A percentile compares a stretch with the other conserved stretches of the same genome.
Evolutionary conservation across 2,888 invertebrate species (phyloP).

Genomic region (Sepioteuthis lessoniana): DNA sequence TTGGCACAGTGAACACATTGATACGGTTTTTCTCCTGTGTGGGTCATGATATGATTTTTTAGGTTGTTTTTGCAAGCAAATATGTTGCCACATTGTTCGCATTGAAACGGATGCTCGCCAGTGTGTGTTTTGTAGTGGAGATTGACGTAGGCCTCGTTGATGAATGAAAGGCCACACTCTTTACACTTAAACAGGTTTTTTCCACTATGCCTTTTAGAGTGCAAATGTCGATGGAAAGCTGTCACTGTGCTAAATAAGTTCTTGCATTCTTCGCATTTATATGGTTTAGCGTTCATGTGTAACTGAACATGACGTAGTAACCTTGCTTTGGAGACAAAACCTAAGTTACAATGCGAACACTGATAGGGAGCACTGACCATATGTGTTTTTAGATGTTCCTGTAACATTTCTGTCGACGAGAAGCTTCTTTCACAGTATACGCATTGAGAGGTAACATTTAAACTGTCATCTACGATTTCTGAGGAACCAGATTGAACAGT

Average conservation of each 20-base stretch:
- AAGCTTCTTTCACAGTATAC: constrained; percentile 17
- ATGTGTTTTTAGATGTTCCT: constrained; percentile 42
- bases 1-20: constrained; percentile 44
- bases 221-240: constrained; percentile 44
- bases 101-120: constrained; percentile 36
- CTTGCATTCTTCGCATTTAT: constrained; percentile 34
- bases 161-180: constrained; percentile 38
- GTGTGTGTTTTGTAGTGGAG: constrained; percentile 38
- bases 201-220: constrained; percentile 15
- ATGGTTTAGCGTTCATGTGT: constrained; percentile 34
- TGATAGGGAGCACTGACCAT: constrained; percentile 36
- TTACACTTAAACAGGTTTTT: constrained; percentile 4
- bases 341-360: background rate
- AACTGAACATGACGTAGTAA: background rate
- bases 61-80: constrained; percentile 43
- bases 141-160: background rate
- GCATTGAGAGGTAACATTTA: background rate
- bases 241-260: constrained; percentile 39
- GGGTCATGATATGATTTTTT: constrained; percentile 43
- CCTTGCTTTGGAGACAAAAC: constrained; percentile 24
- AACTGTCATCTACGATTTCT: background rate
- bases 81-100: constrained; percentile 39
- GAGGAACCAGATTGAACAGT: background rate
- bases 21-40: constrained; percentile 41
- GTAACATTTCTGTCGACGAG: background rate